phyloP scores from a whole-genome alignment of 2,797 vertebrate species.

The Poeciliopsis gracilis region DNA sequence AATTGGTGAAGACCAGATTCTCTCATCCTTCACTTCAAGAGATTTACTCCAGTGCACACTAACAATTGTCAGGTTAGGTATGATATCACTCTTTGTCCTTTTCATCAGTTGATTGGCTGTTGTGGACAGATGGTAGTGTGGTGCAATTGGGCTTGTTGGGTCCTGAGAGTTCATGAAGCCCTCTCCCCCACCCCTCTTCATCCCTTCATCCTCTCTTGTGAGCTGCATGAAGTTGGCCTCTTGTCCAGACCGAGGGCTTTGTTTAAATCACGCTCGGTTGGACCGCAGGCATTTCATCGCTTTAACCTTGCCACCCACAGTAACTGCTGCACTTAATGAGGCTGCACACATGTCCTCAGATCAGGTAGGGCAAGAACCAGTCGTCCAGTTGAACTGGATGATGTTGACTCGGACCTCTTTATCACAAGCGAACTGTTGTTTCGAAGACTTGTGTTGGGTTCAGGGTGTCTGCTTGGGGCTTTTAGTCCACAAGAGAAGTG shows the following conservation, averaged over 20 bases:
- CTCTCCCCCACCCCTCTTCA: slow-evolving; percentile 12
- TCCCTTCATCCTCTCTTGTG: slow-evolving; percentile 78
- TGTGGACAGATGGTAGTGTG: slow-evolving; percentile 78
- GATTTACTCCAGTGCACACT: slow-evolving; percentile 73
- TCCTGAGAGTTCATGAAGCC: slow-evolving; percentile 80
- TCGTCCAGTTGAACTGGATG: slow-evolving; percentile 55
- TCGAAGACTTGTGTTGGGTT: slow-evolving; percentile 21
- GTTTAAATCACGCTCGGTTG: slow-evolving; percentile 96
- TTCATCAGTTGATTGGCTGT: slow-evolving; percentile 79
- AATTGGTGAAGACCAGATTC: slow-evolving; percentile 19
- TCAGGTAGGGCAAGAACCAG: slow-evolving; percentile 81
- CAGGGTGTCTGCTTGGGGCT: slow-evolving; percentile 35
- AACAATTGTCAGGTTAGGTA: slow-evolving; percentile 74
- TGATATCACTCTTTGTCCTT: slow-evolving; percentile 79
- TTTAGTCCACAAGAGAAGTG: slow-evolving; percentile 62
- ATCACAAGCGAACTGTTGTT: slow-evolving; percentile 27
- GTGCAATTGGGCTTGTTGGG: slow-evolving; percentile 79
- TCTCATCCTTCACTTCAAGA: slow-evolving; percentile 61
- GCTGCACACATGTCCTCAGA: slow-evolving; percentile 88
- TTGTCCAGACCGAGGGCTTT: slow-evolving; percentile 91
- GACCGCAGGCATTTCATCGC: slow-evolving; percentile 92
- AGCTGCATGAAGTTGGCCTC: slow-evolving; percentile 88
- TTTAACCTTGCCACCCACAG: slow-evolving; percentile 96
- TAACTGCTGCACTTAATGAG: slow-evolving; percentile 93
- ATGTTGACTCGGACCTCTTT: slow-evolving; percentile 45